Evolutionary conservation across 2,113 vertebrate species (phyloP), one percentile per base, ranked within the genome.

Genomic region (Calypte anna): DNA sequence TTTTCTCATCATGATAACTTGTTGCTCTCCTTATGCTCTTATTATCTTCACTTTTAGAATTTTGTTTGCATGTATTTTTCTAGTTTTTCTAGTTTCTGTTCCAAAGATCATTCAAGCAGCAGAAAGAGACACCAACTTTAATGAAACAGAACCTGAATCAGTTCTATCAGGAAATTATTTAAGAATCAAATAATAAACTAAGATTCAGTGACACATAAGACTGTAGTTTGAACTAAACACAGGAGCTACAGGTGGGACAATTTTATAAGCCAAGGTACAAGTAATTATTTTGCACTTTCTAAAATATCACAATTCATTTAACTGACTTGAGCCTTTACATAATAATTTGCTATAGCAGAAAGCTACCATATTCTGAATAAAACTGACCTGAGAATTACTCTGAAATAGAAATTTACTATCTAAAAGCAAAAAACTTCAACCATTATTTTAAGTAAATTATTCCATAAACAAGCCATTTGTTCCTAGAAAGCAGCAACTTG

Each of bases 91-190:
- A 76, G 61, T 54, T 86, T 82, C 74, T 76, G 66, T 82, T 96
- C 76, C 94, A 84, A 95, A 94, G 86, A 78, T 57, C 92, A 92
- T 30, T 74, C 25, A 68, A 83, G 53, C 21, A 92, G 30, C 54
- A 72, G n/a, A 27, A 87, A 93, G 43, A 64, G 2, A 53, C 7
- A 63, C 3, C 11, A 69, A n/a, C 16, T 72, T 87, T 55, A 88
- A 90, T 88, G 43, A 92, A 92, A 72, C 38, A 89, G 19, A 83
- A 64, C 8, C 36, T 72, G 30, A 61, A 86, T 51, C 5, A 53
- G 12, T 22, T 64, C 21, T 76, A 31, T 1, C 1, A 1, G 28
- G 8, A 86, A 92, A 68, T 61, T 33, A 44, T 20, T 81, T 36
- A 70, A 48, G 6, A 84, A 75, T 22, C 15, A 81, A 57, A 83